A percentile compares a stretch with the other conserved stretches of the same genome.
Conservation (phyloP, 2,113 vertebrate species). For the Numenius arquata region DNA sequence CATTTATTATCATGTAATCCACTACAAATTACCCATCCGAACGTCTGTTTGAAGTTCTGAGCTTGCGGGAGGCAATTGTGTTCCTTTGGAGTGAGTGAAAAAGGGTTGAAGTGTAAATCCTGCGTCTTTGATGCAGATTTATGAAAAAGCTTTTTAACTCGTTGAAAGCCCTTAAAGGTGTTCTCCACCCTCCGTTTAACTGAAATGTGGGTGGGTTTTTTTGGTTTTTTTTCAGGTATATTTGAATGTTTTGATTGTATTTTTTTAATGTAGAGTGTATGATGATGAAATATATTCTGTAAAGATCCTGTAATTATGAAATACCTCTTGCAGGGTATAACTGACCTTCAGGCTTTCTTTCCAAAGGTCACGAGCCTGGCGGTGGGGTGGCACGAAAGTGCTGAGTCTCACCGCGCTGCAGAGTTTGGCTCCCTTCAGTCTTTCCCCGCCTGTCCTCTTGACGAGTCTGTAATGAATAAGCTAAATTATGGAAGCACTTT, state of each 20-base stretch:
- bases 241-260: not conserved
- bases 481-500: not conserved
- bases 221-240: not conserved
- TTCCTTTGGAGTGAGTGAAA: not conserved
- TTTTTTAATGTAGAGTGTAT: not conserved
- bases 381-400: not conserved
- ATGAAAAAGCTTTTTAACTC: not conserved
- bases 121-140: not conserved
- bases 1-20: not conserved
- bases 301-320: not conserved
- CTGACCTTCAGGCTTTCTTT: not conserved
- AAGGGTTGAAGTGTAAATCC: not conserved
- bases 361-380: fast-evolving
- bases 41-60: not conserved
- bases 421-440: not conserved
- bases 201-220: not conserved
- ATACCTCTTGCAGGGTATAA: not conserved
- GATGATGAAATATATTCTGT: not conserved
- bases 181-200: not conserved
- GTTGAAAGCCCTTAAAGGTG: not conserved
- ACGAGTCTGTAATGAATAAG: not conserved
- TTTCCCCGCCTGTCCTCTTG: not conserved
- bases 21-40: not conserved
- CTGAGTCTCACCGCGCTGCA: not conserved
- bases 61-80: not conserved